Evolutionary conservation across 1,140 invertebrate genomes (phyloP).

Genomic region (Acromyrmex charruanus): DNA sequence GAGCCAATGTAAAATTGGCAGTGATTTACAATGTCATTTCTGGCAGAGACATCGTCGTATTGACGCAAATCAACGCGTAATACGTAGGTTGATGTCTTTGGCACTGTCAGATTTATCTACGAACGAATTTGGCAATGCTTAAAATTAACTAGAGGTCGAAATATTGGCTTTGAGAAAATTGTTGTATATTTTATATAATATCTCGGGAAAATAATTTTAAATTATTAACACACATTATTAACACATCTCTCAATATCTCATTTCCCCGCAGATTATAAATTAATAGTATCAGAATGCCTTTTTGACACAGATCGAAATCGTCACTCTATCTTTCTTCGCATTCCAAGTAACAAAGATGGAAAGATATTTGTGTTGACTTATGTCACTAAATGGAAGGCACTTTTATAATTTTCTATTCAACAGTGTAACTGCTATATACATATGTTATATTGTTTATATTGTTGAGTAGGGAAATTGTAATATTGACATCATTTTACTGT

Average conservation of each 20-base stretch:
- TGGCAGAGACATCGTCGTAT: conserved; percentile 19
- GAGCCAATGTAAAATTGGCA: background rate
- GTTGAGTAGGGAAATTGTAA: too few species aligned
- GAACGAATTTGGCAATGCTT: conserved; percentile 24
- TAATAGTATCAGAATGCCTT: too few species aligned
- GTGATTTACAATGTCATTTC: conserved; percentile 12
- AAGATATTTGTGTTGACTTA: too few species aligned
- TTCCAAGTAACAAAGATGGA: too few species aligned
- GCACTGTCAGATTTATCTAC: background rate
- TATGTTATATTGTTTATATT: too few species aligned
- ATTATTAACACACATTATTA: background rate
- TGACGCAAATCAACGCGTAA: conserved; percentile 12
- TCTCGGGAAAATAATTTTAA: background rate
- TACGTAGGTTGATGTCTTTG: conserved; percentile 35
- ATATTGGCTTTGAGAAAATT: conserved; percentile 27
- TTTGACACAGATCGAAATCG: too few species aligned
- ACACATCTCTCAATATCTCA: background rate
- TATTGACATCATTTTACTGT: too few species aligned
- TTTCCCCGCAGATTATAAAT: background rate
- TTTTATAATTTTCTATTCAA: too few species aligned
- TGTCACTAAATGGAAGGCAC: too few species aligned
- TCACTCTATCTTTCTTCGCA: too few species aligned
- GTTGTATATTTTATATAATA: background rate
- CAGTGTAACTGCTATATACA: too few species aligned
- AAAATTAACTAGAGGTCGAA: background rate